phyloP scores from a whole-genome alignment of 2,113 vertebrate species.

The Rhizomys pruinosus region DNA sequence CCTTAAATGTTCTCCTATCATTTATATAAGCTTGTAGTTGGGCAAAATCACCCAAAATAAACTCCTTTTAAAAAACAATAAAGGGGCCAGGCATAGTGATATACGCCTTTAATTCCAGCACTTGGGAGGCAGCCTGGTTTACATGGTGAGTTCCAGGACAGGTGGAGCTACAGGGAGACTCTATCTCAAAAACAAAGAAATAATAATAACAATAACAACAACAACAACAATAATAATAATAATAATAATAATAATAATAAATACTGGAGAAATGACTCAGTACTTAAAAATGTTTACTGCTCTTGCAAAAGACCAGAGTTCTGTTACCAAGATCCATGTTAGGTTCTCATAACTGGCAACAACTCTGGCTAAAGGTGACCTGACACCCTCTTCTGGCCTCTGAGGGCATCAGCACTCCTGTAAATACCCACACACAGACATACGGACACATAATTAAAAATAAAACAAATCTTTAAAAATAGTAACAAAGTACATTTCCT shows the following conservation, averaged over 20 bases:
- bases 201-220: too few relatives aligned
- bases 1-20: background rate
- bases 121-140: too few relatives aligned
- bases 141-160: too few relatives aligned
- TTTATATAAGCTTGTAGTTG: background rate
- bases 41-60: background rate
- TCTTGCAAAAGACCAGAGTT: background rate
- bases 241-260: background rate
- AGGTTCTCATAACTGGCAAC: background rate
- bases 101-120: too few relatives aligned
- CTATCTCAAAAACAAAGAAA: too few relatives aligned
- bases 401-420: background rate
- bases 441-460: background rate
- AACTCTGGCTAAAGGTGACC: background rate
- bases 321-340: too few relatives aligned
- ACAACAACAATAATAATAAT: fast-evolving
- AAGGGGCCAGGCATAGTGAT: too few relatives aligned
- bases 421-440: background rate
- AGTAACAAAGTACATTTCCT: background rate
- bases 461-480: background rate
- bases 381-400: background rate
- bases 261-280: background rate
- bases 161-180: too few relatives aligned
- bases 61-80: background rate
- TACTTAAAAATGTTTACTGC: background rate